Evolutionary conservation across 2,888 invertebrate genomes (phyloP), one percentile per base, ranked within the genome.

Genomic region (Coelinius sp.): DNA sequence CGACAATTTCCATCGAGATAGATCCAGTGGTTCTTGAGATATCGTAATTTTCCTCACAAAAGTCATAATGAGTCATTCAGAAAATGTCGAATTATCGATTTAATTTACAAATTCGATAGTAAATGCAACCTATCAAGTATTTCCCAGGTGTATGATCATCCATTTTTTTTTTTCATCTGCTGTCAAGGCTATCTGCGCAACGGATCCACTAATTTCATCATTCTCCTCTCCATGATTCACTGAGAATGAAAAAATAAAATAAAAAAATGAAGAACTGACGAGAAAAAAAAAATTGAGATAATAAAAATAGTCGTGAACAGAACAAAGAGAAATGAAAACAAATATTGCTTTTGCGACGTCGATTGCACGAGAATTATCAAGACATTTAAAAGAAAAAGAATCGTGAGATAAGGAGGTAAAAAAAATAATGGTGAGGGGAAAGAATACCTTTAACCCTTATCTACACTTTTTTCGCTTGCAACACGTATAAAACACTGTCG

Each of bases 61-160:
- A n/a, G n/a, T n/a, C n/a, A n/a, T n/a, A n/a, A n/a, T n/a, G n/a
- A n/a, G 4, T 4, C 5, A 31, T 31, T 31, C 31, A 4, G 5
- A 31, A 31, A 6, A 4, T 31, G 4, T 31, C 4, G 8, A 6
- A 31, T 31, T 31, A 31, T 31, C 31, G 8, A 31, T 38, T 38
- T 38, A 12, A 1, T 12, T 38, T 10, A 38, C 38, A n/a, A 41
- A 41, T 41, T 41, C 14, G 12, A 38, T 68, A 41, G 59, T 62
- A 1, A 56, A 12, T 44, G 20, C 41, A 62, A 76, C 76, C 76
- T 62, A 75, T 67, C 0, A 76, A 56, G 71, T 76, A 75, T 59
- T 76, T 71, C n/a, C 70, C 20, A 7, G 71, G 74, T 1, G 62
- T 68, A 10, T 25, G 68, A 22, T 76, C 74, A 20, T 31, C 22